Evolutionary conservation across 1,140 invertebrate species (phyloP).

Genomic region (Acarapis woodi): DNA sequence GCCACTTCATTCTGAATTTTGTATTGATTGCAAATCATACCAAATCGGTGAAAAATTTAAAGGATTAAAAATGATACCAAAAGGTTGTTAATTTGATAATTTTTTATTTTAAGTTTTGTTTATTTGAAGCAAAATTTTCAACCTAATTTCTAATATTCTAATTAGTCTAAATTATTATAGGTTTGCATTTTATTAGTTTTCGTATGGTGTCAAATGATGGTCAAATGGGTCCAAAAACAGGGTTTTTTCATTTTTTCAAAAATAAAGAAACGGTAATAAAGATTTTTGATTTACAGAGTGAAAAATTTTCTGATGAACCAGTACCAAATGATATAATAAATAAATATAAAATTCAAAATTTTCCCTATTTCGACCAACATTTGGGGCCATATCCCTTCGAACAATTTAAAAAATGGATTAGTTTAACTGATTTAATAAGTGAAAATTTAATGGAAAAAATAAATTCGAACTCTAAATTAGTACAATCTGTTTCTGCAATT

Average conservation of each 20-base stretch:
- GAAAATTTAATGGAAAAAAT: slow-evolving; percentile 22
- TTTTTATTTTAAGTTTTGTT: too few relatives aligned
- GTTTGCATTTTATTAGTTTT: slow-evolving; percentile 76
- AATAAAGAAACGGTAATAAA: slow-evolving; percentile 50
- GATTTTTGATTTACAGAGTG: slow-evolving; percentile 36
- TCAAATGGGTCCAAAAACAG: slow-evolving; percentile 34
- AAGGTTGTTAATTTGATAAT: too few relatives aligned
- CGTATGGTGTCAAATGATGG: slow-evolving; percentile 27
- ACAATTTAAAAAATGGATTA: slow-evolving; percentile 52
- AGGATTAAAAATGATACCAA: slow-evolving; percentile 95
- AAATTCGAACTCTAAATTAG: slow-evolving; percentile 25
- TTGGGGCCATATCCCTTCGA: slow-evolving; percentile 76
- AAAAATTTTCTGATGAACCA: slow-evolving; percentile 25
- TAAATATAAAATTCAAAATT: slow-evolving; percentile 5
- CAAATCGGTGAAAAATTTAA: slow-evolving; percentile 66
- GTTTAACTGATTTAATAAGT: slow-evolving; percentile 41
- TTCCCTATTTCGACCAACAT: slow-evolving; percentile 31
- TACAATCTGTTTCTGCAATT: slow-evolving; percentile 18
- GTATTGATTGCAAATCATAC: slow-evolving; percentile 87
- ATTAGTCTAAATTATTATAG: too few relatives aligned
- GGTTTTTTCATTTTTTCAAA: slow-evolving; percentile 66
- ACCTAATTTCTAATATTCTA: too few relatives aligned
- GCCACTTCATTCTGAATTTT: slow-evolving; percentile 19
- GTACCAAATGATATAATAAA: slow-evolving; percentile 12
- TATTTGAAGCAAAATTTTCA: too few relatives aligned